These are phyloP conservation scores for Microtus pennsylvanicus DNA, from an alignment of 2,113 vertebrate species.

Conservation along the genomic window DNA sequence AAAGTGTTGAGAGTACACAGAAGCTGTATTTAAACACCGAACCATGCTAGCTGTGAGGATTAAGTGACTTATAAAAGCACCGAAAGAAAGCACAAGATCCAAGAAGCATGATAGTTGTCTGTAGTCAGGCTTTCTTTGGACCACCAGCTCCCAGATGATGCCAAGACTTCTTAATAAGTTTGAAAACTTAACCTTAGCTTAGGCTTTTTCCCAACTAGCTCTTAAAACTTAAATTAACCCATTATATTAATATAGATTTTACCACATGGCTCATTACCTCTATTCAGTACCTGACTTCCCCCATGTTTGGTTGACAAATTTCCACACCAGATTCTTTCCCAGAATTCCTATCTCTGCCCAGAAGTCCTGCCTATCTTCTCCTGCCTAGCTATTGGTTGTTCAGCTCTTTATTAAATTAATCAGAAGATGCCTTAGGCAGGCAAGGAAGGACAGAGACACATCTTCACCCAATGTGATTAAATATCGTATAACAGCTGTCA, in stretches of 20 bases:
- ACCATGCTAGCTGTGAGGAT: neutral
- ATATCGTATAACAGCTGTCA: neutral
- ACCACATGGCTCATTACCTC: neutral
- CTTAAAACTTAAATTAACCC: neutral
- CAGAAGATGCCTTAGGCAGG: neutral
- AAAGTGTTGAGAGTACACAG: neutral
- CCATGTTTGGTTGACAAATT: neutral
- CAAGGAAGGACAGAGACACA: neutral
- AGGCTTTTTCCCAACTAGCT: neutral
- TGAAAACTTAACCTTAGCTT: neutral
- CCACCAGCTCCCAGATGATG: neutral
- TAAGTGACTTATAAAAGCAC: constrained; percentile 13
- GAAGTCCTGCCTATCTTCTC: neutral
- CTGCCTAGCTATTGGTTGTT: neutral
- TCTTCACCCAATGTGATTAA: neutral
- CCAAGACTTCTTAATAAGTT: neutral
- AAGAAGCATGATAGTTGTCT: neutral
- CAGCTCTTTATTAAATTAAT: neutral
- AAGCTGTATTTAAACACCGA: neutral
- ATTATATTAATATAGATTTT: neutral
- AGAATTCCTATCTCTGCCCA: neutral
- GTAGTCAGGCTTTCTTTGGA: neutral
- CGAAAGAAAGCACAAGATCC: neutral
- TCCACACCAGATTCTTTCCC: neutral
- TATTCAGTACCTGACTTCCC: neutral